phyloP scores from a whole-genome alignment of 2,888 invertebrate genomes.

The Callyntrura sp. region DNA sequence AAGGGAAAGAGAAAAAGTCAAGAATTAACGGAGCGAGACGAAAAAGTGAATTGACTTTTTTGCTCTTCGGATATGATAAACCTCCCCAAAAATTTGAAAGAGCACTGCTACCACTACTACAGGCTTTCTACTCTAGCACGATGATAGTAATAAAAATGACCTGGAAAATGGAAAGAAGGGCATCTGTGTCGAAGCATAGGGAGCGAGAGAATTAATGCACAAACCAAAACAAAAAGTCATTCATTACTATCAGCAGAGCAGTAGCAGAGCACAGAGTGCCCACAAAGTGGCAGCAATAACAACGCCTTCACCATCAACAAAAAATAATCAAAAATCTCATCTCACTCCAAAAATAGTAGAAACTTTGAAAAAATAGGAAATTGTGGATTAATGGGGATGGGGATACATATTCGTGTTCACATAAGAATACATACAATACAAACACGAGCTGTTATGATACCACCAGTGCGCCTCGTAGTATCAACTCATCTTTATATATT shows the following conservation, averaged over 20 bases:
- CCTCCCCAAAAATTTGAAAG: neutral
- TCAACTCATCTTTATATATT: constrained; percentile 68
- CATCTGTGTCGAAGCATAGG: neutral
- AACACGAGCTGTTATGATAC: constrained; percentile 16
- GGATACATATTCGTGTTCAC: neutral
- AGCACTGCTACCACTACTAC: neutral
- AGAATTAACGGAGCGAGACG: constrained; percentile 69
- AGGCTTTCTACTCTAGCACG: neutral
- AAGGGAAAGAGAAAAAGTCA: constrained; percentile 29
- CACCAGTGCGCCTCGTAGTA: constrained; percentile 15
- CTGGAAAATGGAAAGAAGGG: constrained; percentile 48
- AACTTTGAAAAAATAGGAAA: constrained; percentile 56
- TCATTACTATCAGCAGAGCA: constrained; percentile 23
- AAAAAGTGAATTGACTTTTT: constrained; percentile 60
- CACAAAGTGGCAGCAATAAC: constrained; percentile 24
- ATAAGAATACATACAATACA: neutral
- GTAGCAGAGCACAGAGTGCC: neutral
- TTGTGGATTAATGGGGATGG: constrained; percentile 66
- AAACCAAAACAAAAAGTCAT: constrained; percentile 17
- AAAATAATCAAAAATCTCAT: constrained; percentile 72
- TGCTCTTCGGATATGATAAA: neutral
- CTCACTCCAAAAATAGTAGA: constrained; percentile 53
- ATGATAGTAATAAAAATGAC: constrained; percentile 67
- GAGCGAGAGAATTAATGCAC: neutral
- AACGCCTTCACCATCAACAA: constrained; percentile 58